Conservation (phyloP, 2,888 invertebrate species). For the Torymus aiolomorphi region DNA sequence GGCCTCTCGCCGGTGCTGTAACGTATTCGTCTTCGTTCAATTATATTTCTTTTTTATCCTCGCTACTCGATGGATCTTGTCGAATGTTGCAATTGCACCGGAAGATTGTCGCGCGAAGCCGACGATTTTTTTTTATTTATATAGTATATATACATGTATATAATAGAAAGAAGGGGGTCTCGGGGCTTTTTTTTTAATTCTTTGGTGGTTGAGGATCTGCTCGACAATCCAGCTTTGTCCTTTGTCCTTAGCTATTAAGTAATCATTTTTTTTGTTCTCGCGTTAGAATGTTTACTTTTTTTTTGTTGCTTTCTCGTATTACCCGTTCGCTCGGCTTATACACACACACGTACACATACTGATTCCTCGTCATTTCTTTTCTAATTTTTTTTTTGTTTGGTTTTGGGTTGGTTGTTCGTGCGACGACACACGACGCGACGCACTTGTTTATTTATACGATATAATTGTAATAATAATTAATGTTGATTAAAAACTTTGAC, state of each 20-base stretch:
- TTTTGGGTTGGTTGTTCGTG: neutral
- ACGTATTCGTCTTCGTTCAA: constrained; percentile 17
- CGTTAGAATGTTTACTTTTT: constrained; percentile 11
- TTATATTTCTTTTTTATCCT: constrained; percentile 22
- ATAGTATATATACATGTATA: neutral
- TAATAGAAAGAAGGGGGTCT: constrained; percentile 34
- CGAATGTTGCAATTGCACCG: constrained; percentile 28
- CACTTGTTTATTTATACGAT: neutral
- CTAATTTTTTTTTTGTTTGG: neutral
- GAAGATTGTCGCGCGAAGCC: constrained; percentile 54
- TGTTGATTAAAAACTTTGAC: constrained; percentile 39
- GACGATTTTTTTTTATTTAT: constrained; percentile 31
- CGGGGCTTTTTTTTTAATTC: neutral
- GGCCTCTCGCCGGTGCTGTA: constrained; percentile 40
- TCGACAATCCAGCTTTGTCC: constrained; percentile 26
- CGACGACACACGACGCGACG: constrained; percentile 11
- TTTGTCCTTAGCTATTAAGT: constrained; percentile 22
- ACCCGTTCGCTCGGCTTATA: neutral
- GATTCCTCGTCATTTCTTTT: constrained; percentile 5
- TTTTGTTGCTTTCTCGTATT: neutral
- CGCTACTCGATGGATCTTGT: constrained; percentile 13
- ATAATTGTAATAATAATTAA: constrained; percentile 22
- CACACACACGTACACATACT: neutral
- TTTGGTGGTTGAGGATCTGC: constrained; percentile 10
- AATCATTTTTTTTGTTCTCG: constrained; percentile 25